These are phyloP conservation scores for Bryconaethiops microstoma DNA, from an alignment of 2,797 vertebrate genomes.

Conservation along the genomic window DNA sequence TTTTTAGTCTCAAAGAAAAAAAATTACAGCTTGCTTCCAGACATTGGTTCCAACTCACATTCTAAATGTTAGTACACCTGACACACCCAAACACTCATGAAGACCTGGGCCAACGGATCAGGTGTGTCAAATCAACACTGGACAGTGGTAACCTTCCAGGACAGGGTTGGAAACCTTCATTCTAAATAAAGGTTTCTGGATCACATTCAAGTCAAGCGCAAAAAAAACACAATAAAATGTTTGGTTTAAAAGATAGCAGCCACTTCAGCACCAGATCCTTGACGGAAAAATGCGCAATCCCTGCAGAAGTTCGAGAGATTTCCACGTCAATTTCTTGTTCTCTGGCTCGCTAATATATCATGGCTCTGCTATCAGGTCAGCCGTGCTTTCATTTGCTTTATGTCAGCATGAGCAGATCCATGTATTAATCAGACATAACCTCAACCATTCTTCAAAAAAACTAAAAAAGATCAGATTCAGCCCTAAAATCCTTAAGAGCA, in stretches of 20 bases:
- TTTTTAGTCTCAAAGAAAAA: not conserved
- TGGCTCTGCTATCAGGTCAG: slow-evolving; percentile 58
- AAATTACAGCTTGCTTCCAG: not conserved
- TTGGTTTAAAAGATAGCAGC: not conserved
- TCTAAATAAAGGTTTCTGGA: not conserved
- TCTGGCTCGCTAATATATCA: slow-evolving; percentile 60
- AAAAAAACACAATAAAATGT: not conserved
- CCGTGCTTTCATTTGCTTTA: slow-evolving; percentile 62
- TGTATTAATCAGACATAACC: slow-evolving; percentile 59
- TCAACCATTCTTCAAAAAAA: slow-evolving; percentile 42
- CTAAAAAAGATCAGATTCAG: slow-evolving; percentile 38
- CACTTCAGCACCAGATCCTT: not conserved
- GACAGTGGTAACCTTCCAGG: not conserved
- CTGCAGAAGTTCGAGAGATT: not conserved
- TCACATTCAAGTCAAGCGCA: not conserved
- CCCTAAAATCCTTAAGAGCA: not conserved
- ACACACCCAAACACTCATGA: not conserved
- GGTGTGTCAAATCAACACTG: not conserved
- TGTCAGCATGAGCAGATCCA: slow-evolving; percentile 61
- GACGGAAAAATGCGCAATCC: not conserved
- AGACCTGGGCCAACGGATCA: not conserved
- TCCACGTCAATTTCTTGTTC: slow-evolving; percentile 9
- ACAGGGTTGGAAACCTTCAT: not conserved
- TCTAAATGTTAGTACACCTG: not conserved
- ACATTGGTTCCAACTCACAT: not conserved